A percentile compares a stretch with the other conserved stretches of the same genome.
These are phyloP conservation scores for Homalodisca vitripennis DNA, from an alignment of 1,140 invertebrate genomes.

Conservation along the genomic window DNA sequence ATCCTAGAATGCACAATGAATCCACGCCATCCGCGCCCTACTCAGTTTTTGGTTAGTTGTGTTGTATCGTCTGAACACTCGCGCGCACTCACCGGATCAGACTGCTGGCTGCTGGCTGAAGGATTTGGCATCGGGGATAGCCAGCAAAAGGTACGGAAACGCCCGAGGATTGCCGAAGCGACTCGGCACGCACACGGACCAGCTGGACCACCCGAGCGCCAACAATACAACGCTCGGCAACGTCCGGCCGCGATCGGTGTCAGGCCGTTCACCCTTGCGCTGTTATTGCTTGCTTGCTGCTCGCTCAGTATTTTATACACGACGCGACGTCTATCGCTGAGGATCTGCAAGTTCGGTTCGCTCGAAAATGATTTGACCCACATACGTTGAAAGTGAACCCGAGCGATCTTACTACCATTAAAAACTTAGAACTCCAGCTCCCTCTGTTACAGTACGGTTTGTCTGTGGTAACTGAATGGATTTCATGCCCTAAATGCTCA, in stretches of 20 bases:
- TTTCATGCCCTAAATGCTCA: too few species aligned
- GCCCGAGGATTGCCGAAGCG: background rate
- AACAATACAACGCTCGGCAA: background rate
- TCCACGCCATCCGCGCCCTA: background rate
- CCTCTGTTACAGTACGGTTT: too few species aligned
- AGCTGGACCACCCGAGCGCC: too few species aligned
- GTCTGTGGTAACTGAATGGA: too few species aligned
- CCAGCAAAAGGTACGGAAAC: background rate
- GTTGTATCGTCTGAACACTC: background rate
- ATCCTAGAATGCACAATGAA: background rate
- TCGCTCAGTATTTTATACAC: too few species aligned
- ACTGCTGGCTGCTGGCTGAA: background rate
- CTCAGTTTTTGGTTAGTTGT: background rate
- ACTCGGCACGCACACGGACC: background rate
- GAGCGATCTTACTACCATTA: too few species aligned
- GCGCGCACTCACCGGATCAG: background rate
- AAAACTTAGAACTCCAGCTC: too few species aligned
- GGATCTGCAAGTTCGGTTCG: too few species aligned
- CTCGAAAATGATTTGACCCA: too few species aligned
- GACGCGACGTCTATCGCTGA: too few species aligned
- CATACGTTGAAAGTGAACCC: too few species aligned
- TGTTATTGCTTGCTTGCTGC: too few species aligned
- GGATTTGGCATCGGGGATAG: background rate
- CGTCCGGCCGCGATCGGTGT: background rate
- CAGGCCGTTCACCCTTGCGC: background rate